A percentile compares a stretch with the other conserved stretches of the same genome.
These are phyloP conservation scores for Holcopasites calliopsidis DNA, from an alignment of 1,140 invertebrate species.

Conservation along the genomic window DNA sequence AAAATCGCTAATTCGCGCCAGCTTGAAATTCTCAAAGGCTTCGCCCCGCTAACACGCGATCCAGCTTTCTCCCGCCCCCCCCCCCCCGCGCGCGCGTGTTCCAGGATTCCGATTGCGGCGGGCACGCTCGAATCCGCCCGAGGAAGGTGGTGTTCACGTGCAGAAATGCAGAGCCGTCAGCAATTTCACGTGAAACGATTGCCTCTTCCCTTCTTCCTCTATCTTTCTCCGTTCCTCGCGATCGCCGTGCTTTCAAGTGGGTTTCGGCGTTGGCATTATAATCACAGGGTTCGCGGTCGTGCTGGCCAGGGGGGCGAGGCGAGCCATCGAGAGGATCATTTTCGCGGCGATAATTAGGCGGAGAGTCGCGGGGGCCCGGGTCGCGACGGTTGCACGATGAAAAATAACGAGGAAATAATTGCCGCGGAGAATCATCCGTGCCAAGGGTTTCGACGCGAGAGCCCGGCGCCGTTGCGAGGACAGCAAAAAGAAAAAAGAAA, in stretches of 20 bases:
- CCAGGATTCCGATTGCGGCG: constrained; percentile 3
- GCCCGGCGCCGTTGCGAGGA: background rate
- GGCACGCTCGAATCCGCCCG: constrained; percentile 39
- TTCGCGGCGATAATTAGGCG: constrained; percentile 78
- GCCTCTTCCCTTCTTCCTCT: constrained; percentile 45
- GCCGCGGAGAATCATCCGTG: constrained; percentile 63
- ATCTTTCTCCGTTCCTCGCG: constrained; percentile 33
- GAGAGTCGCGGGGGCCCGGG: constrained; percentile 71
- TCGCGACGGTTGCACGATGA: constrained; percentile 61
- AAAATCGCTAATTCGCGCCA: background rate
- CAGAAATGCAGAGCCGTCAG: constrained; percentile 77
- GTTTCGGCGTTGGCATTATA: constrained; percentile 73
- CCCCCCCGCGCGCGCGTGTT: background rate
- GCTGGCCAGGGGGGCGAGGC: background rate
- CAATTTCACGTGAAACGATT: constrained; percentile 78
- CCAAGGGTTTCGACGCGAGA: constrained; percentile 18
- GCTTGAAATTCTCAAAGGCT: constrained; percentile 44
- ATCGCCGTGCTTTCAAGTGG: background rate
- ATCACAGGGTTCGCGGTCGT: constrained; percentile 72
- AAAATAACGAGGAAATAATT: constrained; percentile 80
- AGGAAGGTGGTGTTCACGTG: constrained; percentile 69
- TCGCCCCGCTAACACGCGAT: constrained; percentile 39
- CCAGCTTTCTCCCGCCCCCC: constrained; percentile 7
- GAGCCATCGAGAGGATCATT: constrained; percentile 72
- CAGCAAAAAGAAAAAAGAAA: too few species aligned